Evolutionary conservation across 2,113 vertebrate genomes (phyloP).

Genomic region (Myotis brandtii): DNA sequence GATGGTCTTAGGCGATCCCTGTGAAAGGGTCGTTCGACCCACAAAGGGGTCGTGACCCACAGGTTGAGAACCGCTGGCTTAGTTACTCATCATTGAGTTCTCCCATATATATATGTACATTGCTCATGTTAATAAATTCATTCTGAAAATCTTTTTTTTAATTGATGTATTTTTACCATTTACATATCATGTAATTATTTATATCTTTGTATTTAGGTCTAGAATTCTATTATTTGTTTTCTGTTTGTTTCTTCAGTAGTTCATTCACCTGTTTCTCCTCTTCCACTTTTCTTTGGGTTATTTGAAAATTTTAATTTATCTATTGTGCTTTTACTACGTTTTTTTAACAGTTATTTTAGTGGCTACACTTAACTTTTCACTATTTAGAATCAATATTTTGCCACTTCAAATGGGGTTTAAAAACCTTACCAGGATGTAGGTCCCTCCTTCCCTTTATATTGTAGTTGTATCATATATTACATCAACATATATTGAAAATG

Average conservation of each 20-base stretch:
- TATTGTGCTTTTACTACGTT: background rate
- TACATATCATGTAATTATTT: background rate
- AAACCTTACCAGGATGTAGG: background rate
- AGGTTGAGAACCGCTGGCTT: background rate
- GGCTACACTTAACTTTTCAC: background rate
- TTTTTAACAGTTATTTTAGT: background rate
- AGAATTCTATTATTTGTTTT: background rate
- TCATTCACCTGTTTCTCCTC: background rate
- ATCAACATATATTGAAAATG: background rate
- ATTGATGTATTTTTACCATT: background rate
- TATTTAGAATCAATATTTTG: slow-evolving; percentile 1
- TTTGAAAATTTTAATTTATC: slow-evolving; percentile 11
- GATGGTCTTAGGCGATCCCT: too few relatives aligned
- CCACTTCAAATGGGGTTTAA: background rate
- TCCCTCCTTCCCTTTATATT: background rate
- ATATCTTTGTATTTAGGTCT: background rate
- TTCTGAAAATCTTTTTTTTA: slow-evolving; percentile 1
- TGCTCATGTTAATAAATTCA: background rate
- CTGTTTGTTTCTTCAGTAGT: background rate
- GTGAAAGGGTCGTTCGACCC: too few relatives aligned
- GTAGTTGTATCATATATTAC: background rate
- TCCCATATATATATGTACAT: background rate
- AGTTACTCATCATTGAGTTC: background rate
- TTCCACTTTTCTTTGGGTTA: background rate
- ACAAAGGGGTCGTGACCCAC: too few relatives aligned